Percentiles rank a stretch among this genome's conserved stretches.
Conservation (phyloP, 2,113 vertebrate species). For the Lonchura striata region DNA sequence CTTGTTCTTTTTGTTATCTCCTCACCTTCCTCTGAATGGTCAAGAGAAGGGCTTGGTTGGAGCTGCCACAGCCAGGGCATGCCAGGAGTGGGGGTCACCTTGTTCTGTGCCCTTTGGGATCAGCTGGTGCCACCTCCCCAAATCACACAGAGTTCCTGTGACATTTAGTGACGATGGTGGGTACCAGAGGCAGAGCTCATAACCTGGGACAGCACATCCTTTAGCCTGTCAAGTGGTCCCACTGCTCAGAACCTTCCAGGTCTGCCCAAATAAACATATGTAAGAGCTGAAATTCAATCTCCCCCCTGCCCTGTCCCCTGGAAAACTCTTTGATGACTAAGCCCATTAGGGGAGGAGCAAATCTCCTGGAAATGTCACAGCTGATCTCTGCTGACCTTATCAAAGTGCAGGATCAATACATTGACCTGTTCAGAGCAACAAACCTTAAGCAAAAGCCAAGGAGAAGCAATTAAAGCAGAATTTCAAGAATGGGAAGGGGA, state of each 20-base stretch:
- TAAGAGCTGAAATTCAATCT: not conserved
- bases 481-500: not conserved
- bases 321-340: slow-evolving; percentile 58
- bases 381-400: slow-evolving; percentile 79
- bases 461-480: slow-evolving; percentile 66
- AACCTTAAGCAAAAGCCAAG: slow-evolving; percentile 67
- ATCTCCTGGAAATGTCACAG: slow-evolving; percentile 70
- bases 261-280: not conserved
- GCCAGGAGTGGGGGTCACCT: not conserved
- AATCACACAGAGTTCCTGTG: rapidly evolving
- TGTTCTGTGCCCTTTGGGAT: not conserved
- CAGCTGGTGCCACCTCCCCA: not conserved
- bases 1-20: not conserved
- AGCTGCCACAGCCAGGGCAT: not conserved
- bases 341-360: slow-evolving; percentile 58
- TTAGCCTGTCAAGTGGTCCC: not conserved
- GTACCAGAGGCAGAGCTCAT: rapidly evolving
- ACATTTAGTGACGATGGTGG: rapidly evolving
- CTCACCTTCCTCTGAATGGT: not conserved
- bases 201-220: not conserved
- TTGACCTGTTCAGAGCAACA: slow-evolving; percentile 37
- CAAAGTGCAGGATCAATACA: slow-evolving; percentile 75
- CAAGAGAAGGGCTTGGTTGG: not conserved
- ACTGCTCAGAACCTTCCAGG: not conserved
- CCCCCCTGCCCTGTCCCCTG: slow-evolving; percentile 4